Percentiles rank a stretch among this genome's conserved stretches.
These are phyloP conservation scores for Tyrannus savana DNA, from an alignment of 2,113 vertebrate genomes.

Conservation along the genomic window DNA sequence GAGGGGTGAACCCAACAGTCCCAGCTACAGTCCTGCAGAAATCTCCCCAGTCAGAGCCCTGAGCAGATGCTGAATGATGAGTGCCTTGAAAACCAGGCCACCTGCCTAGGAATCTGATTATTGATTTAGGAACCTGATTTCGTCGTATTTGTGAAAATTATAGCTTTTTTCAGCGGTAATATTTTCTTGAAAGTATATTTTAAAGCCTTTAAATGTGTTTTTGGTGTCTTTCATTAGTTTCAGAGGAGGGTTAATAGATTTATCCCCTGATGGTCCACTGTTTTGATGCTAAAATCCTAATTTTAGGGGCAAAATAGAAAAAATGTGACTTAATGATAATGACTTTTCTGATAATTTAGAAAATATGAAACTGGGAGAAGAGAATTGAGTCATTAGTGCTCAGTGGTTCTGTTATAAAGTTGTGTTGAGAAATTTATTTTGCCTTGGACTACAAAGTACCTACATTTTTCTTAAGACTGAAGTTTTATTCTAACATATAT, in stretches of 20 bases:
- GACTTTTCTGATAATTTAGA: not conserved
- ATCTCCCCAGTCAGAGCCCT: not conserved
- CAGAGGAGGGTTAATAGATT: not conserved
- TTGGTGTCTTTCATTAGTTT: not conserved
- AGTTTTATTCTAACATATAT: not conserved
- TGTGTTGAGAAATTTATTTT: not conserved
- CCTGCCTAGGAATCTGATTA: not conserved
- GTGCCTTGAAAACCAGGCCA: not conserved
- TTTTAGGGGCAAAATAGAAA: not conserved
- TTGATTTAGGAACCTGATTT: not conserved
- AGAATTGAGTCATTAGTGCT: not conserved
- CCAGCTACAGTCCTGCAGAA: not conserved
- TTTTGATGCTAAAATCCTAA: not conserved
- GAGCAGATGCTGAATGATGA: not conserved
- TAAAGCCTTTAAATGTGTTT: not conserved
- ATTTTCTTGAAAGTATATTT: not conserved
- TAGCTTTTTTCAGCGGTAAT: not conserved
- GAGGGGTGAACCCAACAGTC: not conserved
- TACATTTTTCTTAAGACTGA: not conserved
- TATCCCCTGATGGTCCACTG: not conserved
- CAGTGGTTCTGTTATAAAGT: not conserved
- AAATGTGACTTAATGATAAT: not conserved
- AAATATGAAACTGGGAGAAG: not conserved
- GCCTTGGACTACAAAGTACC: not conserved
- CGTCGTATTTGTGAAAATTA: not conserved